Evolutionary conservation across 1,140 invertebrate species (phyloP), one percentile per base, ranked within the genome.

Genomic region (Solenopsis fugax): DNA sequence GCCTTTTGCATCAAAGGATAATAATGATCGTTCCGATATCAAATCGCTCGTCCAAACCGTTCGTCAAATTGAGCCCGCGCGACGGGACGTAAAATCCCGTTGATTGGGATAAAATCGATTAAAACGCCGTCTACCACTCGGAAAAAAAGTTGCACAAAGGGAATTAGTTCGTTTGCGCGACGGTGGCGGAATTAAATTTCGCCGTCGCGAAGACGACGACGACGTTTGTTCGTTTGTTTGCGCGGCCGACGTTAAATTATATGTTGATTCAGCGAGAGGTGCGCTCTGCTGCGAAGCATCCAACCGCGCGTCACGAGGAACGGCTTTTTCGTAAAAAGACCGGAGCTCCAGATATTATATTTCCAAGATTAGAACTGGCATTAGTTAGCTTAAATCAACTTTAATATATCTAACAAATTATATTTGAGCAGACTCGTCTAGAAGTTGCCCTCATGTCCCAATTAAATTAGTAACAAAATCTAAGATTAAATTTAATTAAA

Each of bases 181-280:
- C 80, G 60, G 54, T 73, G 41, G 41, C 54, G 21, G 80, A 84
- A 84, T 84, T 84, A 60, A 84, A 84, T 84, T 84, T 84, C 80
- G 24, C 54, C 41, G 54, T 71, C 64, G 37, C 10, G 41, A 73
- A 69, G 18, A 73, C 52, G 48, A 69, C 37, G 18, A 73, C 52
- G 48, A 69, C 37, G 78, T 71, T 71, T 50, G 41, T 48, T 21
- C 78, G 52, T 69, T 62, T 60, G 69, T 50, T 48, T 71, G 78
- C 21, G 4, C 3, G 58, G 50, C 50, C 62, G 80, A 84, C 69
- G 34, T 75, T 84, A 62, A 84, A 73, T 75, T 73, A 84, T 60
- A 84, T 60, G 80, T 84, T 60, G 69, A 75, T 75, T 75, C 80
- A 62, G 45, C 80, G 7, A 48, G 13, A 73, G 58, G 18, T 60